Base-by-base conservation (phyloP, 2,888 invertebrate genomes). In the Diaprepes abbreviatus region DNA sequence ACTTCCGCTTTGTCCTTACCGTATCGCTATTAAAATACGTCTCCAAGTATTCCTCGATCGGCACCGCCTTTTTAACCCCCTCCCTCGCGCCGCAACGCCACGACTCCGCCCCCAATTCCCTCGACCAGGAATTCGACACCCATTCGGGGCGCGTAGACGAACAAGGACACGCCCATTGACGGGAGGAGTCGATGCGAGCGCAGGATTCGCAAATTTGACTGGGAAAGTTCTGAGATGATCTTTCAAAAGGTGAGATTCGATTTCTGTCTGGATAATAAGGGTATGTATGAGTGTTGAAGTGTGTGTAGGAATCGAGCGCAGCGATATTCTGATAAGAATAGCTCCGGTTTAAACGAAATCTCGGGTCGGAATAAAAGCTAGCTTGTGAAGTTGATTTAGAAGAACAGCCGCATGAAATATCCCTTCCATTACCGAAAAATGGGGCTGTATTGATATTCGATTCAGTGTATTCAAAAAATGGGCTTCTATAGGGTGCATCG, bases 31-130 rank as follows among this genome's bases (percentile, higher is more conserved):
- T 79, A 79, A 81, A 83, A 80, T 83, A 84, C 50, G 82, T 82
- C 79, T 84, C 83, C 83, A 84, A 80, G 78, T 83, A 84, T 69
- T 82, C 79, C 66, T 80, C 78, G 74, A 84, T 83, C 74, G 84
- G 83, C 79, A 83, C 81, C 81, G 80, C 81, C 74, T 78, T 76
- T 74, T 80, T 80, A 70, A 74, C 74, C 31, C 71, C 71, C 70
- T 75, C 75, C 36, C 79, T 80, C 69, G 81, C 81, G 78, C 82
- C 81, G 77, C 82, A 81, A 74, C 68, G 38, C 31, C 54, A 16
- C 17, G 24, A n/a, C 5, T 33, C 50, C 62, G 48, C 28, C 17
- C 28, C 50, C 21, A 45, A 24, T 16, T 21, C 19, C 24, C 28
- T 28, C 10, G 54, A 19, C 55, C 65, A 65, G 16, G 48, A 55